These are phyloP conservation scores for Laodelphax striatellus DNA, from an alignment of 1,140 invertebrate species.

Conservation along the genomic window DNA sequence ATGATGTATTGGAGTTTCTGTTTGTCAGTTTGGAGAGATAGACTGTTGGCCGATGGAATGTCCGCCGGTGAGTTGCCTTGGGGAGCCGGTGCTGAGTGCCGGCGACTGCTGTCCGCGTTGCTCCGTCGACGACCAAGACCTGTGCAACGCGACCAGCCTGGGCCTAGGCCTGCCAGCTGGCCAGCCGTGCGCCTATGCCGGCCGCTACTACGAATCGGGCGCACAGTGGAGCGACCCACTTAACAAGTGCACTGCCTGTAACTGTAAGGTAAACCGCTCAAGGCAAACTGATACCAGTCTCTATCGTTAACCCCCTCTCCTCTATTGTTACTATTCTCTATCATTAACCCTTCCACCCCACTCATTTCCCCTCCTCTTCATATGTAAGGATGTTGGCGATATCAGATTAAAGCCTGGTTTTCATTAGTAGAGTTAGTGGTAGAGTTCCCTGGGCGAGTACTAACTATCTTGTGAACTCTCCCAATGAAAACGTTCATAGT, in stretches of 20 bases:
- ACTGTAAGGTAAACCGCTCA: constrained; percentile 62
- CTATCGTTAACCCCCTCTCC: no score
- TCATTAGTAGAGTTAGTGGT: no score
- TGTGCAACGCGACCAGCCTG: constrained; percentile 16
- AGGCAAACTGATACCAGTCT: no score
- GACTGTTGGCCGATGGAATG: constrained; percentile 83
- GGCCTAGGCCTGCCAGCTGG: constrained; percentile 13
- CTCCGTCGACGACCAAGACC: constrained; percentile 44
- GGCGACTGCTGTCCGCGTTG: constrained; percentile 62
- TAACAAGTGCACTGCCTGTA: constrained; percentile 60
- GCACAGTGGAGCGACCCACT: constrained; percentile 44
- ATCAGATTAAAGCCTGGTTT: no score
- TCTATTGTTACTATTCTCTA: no score
- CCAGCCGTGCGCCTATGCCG: constrained; percentile 44
- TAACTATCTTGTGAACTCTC: no score
- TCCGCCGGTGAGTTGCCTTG: constrained; percentile 51
- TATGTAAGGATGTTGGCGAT: no score
- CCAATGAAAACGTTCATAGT: no score
- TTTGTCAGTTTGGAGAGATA: constrained; percentile 65
- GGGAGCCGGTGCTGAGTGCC: constrained; percentile 46
- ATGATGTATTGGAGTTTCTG: no score
- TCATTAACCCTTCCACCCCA: no score
- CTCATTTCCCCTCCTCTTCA: no score
- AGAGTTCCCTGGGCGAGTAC: no score
- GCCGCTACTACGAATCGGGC: constrained; percentile 45